These are phyloP conservation scores for Stomatorhinus walkeri DNA, from an alignment of 2,797 vertebrate species.

Conservation along the genomic window DNA sequence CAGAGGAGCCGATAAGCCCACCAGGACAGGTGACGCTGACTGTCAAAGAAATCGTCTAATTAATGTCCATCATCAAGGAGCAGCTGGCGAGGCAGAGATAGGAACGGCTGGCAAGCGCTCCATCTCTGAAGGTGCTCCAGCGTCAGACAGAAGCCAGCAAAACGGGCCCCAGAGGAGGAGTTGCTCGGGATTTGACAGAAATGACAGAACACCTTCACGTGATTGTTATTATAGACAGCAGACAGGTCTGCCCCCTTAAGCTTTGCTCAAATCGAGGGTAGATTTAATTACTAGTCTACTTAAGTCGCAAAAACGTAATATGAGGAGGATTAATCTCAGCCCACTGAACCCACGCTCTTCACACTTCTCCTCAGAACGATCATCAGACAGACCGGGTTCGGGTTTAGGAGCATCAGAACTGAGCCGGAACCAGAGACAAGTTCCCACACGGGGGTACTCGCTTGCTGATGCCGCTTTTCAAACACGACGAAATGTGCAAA, in stretches of 20 bases:
- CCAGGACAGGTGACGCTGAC: not conserved
- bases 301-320: not conserved
- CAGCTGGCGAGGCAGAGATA: constrained; percentile 37
- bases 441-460: not conserved
- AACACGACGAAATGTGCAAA: not conserved
- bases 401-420: not conserved
- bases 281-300: not conserved
- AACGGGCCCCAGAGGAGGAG: constrained; percentile 28
- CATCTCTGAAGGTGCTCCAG: not conserved
- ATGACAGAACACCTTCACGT: not conserved
- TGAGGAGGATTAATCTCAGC: not conserved
- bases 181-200: not conserved
- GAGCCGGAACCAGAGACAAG: not conserved
- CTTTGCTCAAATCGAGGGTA: not conserved
- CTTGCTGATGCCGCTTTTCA: not conserved
- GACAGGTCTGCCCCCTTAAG: not conserved
- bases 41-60: constrained; percentile 44
- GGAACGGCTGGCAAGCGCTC: constrained; percentile 39
- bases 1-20: not conserved
- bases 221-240: not conserved
- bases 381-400: not conserved
- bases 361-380: not conserved
- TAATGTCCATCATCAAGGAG: constrained; percentile 39
- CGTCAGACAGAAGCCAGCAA: not conserved
- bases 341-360: not conserved